Conservation (phyloP, 2,797 vertebrate species). For the Amblyopsis hoosieri region DNA sequence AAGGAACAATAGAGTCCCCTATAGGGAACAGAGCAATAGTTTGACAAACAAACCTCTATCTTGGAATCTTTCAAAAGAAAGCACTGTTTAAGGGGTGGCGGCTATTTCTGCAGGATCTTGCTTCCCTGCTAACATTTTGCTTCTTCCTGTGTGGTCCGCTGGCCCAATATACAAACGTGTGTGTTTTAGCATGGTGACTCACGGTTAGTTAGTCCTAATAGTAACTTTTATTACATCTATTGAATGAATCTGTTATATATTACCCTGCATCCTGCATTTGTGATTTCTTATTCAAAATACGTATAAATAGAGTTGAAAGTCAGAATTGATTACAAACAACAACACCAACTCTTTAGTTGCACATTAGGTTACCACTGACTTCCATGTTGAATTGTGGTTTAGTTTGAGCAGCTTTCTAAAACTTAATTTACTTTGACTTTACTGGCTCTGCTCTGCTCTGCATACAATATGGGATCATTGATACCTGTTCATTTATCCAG, state of each 20-base stretch:
- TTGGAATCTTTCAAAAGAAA: slow-evolving; percentile 49
- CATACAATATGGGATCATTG: no score
- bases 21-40: slow-evolving; percentile 66
- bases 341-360: no score
- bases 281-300: slow-evolving; percentile 23
- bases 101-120: slow-evolving; percentile 39
- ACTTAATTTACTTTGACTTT: no score
- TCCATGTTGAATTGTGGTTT: no score
- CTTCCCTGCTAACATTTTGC: slow-evolving; percentile 42
- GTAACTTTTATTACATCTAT: slow-evolving; percentile 28
- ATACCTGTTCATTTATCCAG: not conserved
- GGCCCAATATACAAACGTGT: slow-evolving; percentile 29
- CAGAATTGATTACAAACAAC: slow-evolving; percentile 22
- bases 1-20: slow-evolving; percentile 55
- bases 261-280: slow-evolving; percentile 35
- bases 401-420: no score
- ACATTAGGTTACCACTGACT: no score
- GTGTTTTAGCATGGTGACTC: slow-evolving; percentile 29
- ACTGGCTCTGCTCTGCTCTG: no score
- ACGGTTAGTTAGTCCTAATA: slow-evolving; percentile 14
- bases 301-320: no score
- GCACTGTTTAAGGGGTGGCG: slow-evolving; percentile 41
- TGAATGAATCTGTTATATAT: slow-evolving; percentile 19
- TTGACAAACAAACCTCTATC: slow-evolving; percentile 54
- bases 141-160: slow-evolving; percentile 60